These are phyloP conservation scores for Escarpia spicata DNA, from an alignment of 2,888 invertebrate species.

Conservation along the genomic window DNA sequence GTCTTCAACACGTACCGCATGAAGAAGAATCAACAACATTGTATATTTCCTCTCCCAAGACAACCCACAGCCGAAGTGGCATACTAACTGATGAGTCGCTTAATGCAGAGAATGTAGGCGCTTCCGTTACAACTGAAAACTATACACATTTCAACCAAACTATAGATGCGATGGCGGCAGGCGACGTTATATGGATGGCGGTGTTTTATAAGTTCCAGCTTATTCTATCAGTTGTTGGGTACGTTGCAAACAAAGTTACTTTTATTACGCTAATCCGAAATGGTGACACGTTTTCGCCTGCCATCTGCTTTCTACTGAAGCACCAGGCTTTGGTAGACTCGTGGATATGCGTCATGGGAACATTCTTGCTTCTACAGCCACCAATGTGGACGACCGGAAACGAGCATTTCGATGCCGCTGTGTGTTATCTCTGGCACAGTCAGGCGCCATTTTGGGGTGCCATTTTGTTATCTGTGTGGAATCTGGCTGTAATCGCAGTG, in stretches of 20 bases:
- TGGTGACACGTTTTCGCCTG: constrained; percentile 31
- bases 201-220: constrained; percentile 32
- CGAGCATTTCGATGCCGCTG: constrained; percentile 30
- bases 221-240: constrained; percentile 29
- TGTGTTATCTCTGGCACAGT: constrained; percentile 41
- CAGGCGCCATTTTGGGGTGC: constrained; percentile 41
- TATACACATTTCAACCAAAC: neutral
- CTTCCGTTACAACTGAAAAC: neutral
- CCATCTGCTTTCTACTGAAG: constrained; percentile 33
- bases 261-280: constrained; percentile 33
- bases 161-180: neutral
- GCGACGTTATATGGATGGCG: neutral
- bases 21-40: neutral
- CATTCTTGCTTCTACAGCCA: constrained; percentile 37
- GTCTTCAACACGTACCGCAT: neutral
- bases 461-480: constrained; percentile 37
- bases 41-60: neutral
- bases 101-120: neutral
- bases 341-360: constrained; percentile 32
- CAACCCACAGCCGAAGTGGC: neutral
- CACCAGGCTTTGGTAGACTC: constrained; percentile 39
- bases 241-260: constrained; percentile 35
- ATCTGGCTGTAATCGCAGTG: constrained; percentile 35
- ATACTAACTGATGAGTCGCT: neutral
- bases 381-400: constrained; percentile 38